Evolutionary conservation across 2,113 vertebrate genomes (phyloP), one percentile per base, ranked within the genome.

Genomic region (Leucosticte australis): DNA sequence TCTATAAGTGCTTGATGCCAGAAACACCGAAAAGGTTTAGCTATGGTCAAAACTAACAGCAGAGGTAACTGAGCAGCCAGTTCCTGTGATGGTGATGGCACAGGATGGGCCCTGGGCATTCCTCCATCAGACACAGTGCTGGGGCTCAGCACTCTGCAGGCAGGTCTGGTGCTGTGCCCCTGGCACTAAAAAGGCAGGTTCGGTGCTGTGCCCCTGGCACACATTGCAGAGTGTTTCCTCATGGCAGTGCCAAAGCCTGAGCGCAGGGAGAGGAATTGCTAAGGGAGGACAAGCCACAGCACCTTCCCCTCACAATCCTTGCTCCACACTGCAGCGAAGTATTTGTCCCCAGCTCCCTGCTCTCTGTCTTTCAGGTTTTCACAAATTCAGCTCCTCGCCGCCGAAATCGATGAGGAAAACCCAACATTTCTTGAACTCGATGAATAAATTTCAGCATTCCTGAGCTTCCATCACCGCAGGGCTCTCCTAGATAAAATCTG

Each of bases 341-440:
- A 10, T n/a, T 63, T n/a, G 11, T 15, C 6, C 4, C 5, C 49
- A 15, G 26, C 30, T 50, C 13, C 22, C 18, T 0, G 0, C 2
- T 3, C 24, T 23, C 2, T 0, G 33, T 5, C 30, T 35, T 1
- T 33, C 15, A 0, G 0, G 5, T 5, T 50, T 33, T 24, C 4
- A 16, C 52, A 31, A 63, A 39, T 4, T 22, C 37, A 4, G 7
- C 30, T 37, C 33, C 2, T 1, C 0, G 41, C 44, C 37, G 13
- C 37, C 49, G 14, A 81, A 82, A 4, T 2, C 6, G 8, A 28
- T 0, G 53, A 67, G 15, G 3, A 27, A 37, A 74, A 49, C 1
- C 24, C 74, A 22, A 81, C n/a, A 1, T 9, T 73, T 68, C 16
- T 41, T 18, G 12, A 71, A 10, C 4, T 10, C 47, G 6, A 15